Evolutionary conservation across 2,888 invertebrate species (phyloP), one percentile per base, ranked within the genome.

Genomic region (Coleophora flavipennella): DNA sequence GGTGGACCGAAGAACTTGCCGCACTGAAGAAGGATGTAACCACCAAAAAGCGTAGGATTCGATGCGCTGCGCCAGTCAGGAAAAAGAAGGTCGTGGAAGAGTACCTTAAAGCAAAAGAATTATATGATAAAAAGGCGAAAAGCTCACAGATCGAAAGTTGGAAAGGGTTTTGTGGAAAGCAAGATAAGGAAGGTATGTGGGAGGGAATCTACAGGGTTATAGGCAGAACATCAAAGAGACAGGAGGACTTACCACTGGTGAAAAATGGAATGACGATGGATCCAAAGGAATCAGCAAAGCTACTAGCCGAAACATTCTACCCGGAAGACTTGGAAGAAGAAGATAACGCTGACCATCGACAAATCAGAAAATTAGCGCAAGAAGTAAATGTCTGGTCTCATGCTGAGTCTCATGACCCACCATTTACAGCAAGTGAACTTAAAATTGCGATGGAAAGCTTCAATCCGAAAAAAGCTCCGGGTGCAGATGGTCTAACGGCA

Each of bases 391-490:
- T 2, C 4, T 3, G 7, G 9, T 1, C 8, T 9, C 33, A 33
- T 33, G 20, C 10, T 33, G 33, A 33, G 11, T 31, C 32, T 2
- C 34, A 38, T 3, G 43, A 40, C 34, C 51, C 40, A 11, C 46
- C 41, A 50, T 29, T 29, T 9, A 29, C 47, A 0, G 9, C 3
- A 1, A 13, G n/a, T 2, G 49, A 52, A 14, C 13, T 50, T 12
- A 32, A 36, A 0, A n/a, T 4, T 1, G 38, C 42, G 0, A 28
- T 42, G 0, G 2, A 26, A 2, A 14, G 26, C 9, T 38, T 46
- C 1, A 41, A 46, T 26, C 48, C 45, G 0, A 48, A 46, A 11
- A 51, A 50, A 13, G 51, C 51, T 0, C 52, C 51, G 0, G 52
- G 50, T 7, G 28, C 33, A 1, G 51, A 55, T 8, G 48, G 51